Evolutionary conservation across 2,888 invertebrate genomes (phyloP).

Genomic region (Callosobruchus maculatus): DNA sequence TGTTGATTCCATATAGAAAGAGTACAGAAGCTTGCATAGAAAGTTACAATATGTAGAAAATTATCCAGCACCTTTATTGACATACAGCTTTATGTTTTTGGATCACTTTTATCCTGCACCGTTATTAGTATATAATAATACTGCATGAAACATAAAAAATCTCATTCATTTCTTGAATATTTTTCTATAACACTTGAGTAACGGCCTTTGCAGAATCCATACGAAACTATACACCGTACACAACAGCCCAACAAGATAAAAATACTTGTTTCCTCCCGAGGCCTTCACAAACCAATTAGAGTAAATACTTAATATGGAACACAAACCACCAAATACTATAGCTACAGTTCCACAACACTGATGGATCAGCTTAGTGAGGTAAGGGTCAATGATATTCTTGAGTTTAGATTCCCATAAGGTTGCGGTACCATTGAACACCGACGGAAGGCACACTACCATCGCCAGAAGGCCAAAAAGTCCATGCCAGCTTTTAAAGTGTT

Average conservation of each 20-base stretch:
- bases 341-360: slow-evolving; percentile 27
- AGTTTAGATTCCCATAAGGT: slow-evolving; percentile 38
- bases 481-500: slow-evolving; percentile 43
- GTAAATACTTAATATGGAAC: slow-evolving; percentile 32
- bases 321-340: slow-evolving; percentile 30
- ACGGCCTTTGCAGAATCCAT: slow-evolving; percentile 28
- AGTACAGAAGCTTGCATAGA: too few species aligned
- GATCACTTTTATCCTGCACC: too few species aligned
- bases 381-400: slow-evolving; percentile 26
- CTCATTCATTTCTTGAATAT: slow-evolving; percentile 3
- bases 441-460: slow-evolving; percentile 30
- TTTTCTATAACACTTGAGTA: slow-evolving; percentile 21
- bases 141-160: neutral
- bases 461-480: slow-evolving; percentile 39
- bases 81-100: too few species aligned
- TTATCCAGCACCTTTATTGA: too few species aligned
- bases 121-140: too few species aligned
- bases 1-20: too few species aligned
- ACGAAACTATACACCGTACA: slow-evolving; percentile 17
- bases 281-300: slow-evolving; percentile 33
- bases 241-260: slow-evolving; percentile 20
- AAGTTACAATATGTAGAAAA: too few species aligned
- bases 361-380: slow-evolving; percentile 31
- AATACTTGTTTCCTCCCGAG: slow-evolving; percentile 17
- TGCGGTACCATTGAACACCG: slow-evolving; percentile 36